Conservation (phyloP, 2,888 invertebrate species). For the Chironomus riparius region DNA sequence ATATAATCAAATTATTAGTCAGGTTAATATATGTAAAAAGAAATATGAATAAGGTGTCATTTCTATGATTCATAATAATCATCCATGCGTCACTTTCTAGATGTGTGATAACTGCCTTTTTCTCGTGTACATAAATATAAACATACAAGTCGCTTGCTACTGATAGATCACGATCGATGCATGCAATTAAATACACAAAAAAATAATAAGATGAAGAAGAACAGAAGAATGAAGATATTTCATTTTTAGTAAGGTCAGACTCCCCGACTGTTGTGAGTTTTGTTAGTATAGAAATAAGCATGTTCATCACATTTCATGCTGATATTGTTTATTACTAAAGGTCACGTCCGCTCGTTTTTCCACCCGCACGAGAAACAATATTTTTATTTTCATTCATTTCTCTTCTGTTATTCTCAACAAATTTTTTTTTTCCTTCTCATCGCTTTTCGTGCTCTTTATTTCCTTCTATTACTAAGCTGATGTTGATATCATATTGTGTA, state of each 20-base stretch:
- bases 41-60: not conserved
- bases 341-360: constrained; percentile 18
- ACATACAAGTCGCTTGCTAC: no score
- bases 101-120: no score
- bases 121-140: no score
- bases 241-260: no score
- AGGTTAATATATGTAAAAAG: not conserved
- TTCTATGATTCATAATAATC: not conserved
- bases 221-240: not conserved
- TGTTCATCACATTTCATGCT: constrained; percentile 1
- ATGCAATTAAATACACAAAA: not conserved
- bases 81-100: not conserved
- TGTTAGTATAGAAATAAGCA: not conserved
- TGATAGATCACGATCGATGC: not conserved
- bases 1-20: no score
- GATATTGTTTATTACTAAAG: constrained; percentile 14
- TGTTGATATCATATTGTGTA: constrained; percentile 1
- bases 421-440: no score
- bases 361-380: not conserved
- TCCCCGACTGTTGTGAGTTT: no score
- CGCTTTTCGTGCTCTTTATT: no score
- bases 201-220: no score
- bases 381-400: not conserved
- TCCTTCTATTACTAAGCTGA: not conserved
- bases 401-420: not conserved